Percentiles rank a stretch among this genome's conserved stretches.
phyloP scores from a whole-genome alignment of 2,797 vertebrate genomes.

The Argyrosomus regius region DNA sequence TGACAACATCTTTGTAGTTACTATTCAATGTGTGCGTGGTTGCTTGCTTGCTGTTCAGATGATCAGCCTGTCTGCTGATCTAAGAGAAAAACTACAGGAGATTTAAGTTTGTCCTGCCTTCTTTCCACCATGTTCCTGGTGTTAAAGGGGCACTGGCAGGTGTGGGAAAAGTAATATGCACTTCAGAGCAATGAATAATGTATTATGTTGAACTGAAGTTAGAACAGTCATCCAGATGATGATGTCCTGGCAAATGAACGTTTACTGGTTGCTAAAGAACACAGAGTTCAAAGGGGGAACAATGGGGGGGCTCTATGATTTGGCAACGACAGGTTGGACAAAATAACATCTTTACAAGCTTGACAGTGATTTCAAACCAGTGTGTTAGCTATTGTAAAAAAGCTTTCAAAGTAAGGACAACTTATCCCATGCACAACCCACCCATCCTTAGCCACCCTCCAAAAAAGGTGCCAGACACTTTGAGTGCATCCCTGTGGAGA shows the following conservation, averaged over 20 bases:
- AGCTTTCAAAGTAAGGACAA: constrained; percentile 12
- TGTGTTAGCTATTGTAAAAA: constrained; percentile 13
- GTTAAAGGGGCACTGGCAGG: constrained; percentile 10
- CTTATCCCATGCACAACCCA: constrained; percentile 26
- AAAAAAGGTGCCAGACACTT: constrained; percentile 75
- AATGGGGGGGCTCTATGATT: neutral
- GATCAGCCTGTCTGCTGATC: constrained; percentile 26
- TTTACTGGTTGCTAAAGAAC: constrained; percentile 31
- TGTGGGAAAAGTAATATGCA: constrained; percentile 20
- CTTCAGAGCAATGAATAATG: constrained; percentile 42
- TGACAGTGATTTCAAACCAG: constrained; percentile 20
- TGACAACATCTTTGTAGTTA: neutral
- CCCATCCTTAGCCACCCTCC: constrained; percentile 39
- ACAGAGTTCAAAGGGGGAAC: constrained; percentile 1
- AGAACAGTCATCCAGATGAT: constrained; percentile 24
- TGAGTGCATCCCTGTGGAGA: constrained; percentile 65
- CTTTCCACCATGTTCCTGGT: neutral
- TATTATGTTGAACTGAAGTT: constrained; percentile 39
- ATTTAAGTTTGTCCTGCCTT: constrained; percentile 14
- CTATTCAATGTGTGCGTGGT: neutral
- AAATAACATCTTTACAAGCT: constrained; percentile 46
- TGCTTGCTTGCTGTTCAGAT: neutral
- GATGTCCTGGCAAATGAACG: constrained; percentile 38
- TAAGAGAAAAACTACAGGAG: neutral
- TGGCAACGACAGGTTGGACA: constrained; percentile 17